Conservation (phyloP, 2,797 vertebrate species). For the Myotis planiceps region DNA sequence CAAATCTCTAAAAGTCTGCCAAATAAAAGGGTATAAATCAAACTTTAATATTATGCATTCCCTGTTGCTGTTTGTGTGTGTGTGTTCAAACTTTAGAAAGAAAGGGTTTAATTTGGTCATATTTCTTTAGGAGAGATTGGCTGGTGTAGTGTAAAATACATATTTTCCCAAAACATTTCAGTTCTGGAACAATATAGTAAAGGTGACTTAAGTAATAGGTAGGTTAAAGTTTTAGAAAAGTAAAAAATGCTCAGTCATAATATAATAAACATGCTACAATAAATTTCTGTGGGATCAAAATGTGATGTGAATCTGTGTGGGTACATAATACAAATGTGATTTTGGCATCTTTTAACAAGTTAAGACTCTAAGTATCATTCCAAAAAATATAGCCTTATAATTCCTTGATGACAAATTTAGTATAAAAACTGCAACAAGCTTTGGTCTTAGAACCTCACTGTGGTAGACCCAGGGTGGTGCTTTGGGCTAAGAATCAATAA, state of each 20-base stretch:
- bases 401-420: slow-evolving; percentile 86
- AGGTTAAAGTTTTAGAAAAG: slow-evolving; percentile 43
- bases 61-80: not conserved
- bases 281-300: slow-evolving; percentile 7
- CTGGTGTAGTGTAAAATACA: slow-evolving; percentile 2
- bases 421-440: slow-evolving; percentile 83
- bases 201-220: not conserved
- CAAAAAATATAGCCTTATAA: slow-evolving; percentile 85
- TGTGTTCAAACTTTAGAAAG: not conserved
- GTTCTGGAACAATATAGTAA: slow-evolving; percentile 14
- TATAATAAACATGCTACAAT: not conserved
- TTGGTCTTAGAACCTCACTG: slow-evolving; percentile 79
- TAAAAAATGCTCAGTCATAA: not conserved
- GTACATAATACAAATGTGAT: slow-evolving; percentile 70
- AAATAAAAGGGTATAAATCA: not conserved
- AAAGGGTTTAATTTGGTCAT: slow-evolving; percentile 23
- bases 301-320: not conserved
- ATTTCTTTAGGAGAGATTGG: not conserved
- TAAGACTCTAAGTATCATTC: slow-evolving; percentile 84
- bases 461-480: slow-evolving; percentile 81
- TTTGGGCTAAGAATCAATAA: slow-evolving; percentile 80
- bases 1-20: not conserved
- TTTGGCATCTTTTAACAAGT: slow-evolving; percentile 83
- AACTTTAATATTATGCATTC: slow-evolving; percentile 5
- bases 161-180: slow-evolving; percentile 48